Conservation (phyloP, 2,113 vertebrate genomes). For the Cranoglanis bouderius region DNA sequence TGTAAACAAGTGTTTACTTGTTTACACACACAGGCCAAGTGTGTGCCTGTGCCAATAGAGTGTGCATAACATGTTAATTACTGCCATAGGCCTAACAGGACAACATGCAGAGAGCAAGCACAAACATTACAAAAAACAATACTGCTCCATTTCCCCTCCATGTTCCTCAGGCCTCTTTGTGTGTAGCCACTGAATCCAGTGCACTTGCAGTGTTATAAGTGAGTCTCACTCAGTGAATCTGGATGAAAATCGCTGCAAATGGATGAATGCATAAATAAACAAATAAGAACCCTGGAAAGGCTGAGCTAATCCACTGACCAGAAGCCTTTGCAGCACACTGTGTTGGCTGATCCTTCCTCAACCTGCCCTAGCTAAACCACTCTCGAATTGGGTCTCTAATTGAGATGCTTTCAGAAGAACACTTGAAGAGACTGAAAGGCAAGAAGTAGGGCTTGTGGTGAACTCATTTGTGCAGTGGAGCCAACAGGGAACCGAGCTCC, state of each 20-base stretch:
- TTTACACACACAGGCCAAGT: too few species aligned
- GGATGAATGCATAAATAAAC: conserved; percentile 32
- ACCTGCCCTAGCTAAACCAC: conserved; percentile 56
- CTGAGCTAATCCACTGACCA: conserved; percentile 45
- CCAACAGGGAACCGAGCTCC: conserved; percentile 67
- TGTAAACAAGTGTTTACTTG: too few species aligned
- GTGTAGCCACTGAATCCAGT: conserved; percentile 46
- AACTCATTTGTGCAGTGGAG: conserved; percentile 63
- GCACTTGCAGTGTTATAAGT: conserved; percentile 34
- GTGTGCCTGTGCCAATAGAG: conserved; percentile 16
- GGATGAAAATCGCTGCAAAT: not conserved
- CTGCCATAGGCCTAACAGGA: conserved; percentile 39
- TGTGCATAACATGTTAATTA: conserved; percentile 52
- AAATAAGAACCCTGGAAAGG: conserved; percentile 37
- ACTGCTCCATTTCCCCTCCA: not conserved
- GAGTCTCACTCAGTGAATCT: conserved; percentile 36
- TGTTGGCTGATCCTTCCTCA: conserved; percentile 55
- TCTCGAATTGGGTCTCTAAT: conserved; percentile 65
- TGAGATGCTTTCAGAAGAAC: conserved; percentile 67
- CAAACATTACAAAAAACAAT: conserved; percentile 25
- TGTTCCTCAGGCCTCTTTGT: conserved; percentile 16
- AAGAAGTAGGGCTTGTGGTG: conserved; percentile 58
- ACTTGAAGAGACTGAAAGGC: conserved; percentile 57
- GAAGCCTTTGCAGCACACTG: conserved; percentile 34
- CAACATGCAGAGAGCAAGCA: conserved; percentile 34